Evolutionary conservation across 2,888 invertebrate genomes (phyloP).

Genomic region (Herminia tarsipennalis): DNA sequence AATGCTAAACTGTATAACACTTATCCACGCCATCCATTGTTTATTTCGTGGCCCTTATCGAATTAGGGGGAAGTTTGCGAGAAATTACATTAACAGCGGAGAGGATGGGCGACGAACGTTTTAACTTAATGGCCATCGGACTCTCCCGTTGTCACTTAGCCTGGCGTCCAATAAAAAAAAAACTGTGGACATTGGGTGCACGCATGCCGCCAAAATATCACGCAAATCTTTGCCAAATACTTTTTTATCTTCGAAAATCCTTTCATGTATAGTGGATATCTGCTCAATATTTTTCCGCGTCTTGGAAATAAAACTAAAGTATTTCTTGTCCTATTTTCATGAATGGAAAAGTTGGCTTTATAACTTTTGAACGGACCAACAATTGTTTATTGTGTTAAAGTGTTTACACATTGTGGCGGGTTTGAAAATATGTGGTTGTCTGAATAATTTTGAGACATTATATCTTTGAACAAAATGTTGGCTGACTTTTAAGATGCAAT

Average conservation of each 20-base stretch:
- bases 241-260: constrained; percentile 29
- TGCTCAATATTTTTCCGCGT: constrained; percentile 34
- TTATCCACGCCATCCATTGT: constrained; percentile 36
- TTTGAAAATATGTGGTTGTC: no score
- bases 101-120: constrained; percentile 59
- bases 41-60: constrained; percentile 61
- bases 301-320: constrained; percentile 27
- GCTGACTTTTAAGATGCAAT: no score
- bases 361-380: no score
- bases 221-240: constrained; percentile 17
- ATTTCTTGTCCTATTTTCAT: constrained; percentile 23
- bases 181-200: constrained; percentile 37
- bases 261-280: constrained; percentile 32
- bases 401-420: no score
- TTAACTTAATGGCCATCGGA: constrained; percentile 61
- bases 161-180: constrained; percentile 51
- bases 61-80: constrained; percentile 64
- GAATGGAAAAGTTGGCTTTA: constrained; percentile 22
- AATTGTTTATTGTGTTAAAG: no score
- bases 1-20: constrained; percentile 43
- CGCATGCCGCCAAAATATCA: constrained; percentile 26
- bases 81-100: constrained; percentile 68
- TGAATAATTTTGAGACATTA: no score
- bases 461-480: no score
- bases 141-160: constrained; percentile 62